These are phyloP conservation scores for Aethes cnicana DNA, from an alignment of 2,888 invertebrate genomes.

Conservation along the genomic window DNA sequence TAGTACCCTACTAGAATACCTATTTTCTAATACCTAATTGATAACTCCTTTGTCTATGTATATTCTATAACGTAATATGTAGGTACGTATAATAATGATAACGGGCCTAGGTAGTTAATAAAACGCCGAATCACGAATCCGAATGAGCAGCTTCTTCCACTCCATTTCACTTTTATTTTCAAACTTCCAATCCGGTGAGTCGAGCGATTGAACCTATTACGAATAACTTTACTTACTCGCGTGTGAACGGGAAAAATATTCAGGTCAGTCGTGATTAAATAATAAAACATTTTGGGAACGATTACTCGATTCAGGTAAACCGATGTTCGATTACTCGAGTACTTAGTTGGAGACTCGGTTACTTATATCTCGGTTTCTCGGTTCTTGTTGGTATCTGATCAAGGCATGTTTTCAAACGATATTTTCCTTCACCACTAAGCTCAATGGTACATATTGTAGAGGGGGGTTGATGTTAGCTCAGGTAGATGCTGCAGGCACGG, in stretches of 20 bases:
- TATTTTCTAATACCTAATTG: not conserved
- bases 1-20: not conserved
- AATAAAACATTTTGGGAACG: conserved; percentile 9
- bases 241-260: conserved; percentile 59
- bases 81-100: conserved; percentile 8
- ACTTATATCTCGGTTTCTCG: no score
- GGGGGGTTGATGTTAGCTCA: no score
- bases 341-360: no score
- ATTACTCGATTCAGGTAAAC: not conserved
- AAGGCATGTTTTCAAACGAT: no score
- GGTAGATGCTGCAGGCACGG: no score
- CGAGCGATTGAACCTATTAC: conserved; percentile 69
- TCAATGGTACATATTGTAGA: no score
- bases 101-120: conserved; percentile 46
- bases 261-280: conserved; percentile 38
- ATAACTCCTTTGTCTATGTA: not conserved
- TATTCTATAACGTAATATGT: no score
- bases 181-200: conserved; percentile 69
- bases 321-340: no score
- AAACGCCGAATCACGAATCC: conserved; percentile 63
- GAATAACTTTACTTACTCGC: conserved; percentile 61
- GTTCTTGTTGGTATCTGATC: no score
- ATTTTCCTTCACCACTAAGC: no score
- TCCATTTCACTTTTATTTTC: conserved; percentile 72
- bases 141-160: conserved; percentile 69